Conservation (phyloP, 92 coral and sea anemone genomes). For the Hydrozoanthus gracilis region DNA sequence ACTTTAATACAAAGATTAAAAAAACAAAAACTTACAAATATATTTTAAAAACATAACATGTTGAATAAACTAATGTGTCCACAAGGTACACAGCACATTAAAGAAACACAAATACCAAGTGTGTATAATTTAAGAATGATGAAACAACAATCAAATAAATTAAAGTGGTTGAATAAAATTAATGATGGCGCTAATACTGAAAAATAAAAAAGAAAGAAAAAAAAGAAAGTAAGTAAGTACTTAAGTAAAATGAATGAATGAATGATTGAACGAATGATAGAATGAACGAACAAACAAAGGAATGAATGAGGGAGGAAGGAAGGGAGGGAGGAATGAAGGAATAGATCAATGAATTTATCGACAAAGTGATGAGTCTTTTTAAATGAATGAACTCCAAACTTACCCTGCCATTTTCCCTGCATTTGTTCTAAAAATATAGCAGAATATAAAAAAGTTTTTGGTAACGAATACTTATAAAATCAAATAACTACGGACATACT, state of each 20-base stretch:
- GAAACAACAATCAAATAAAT: neutral
- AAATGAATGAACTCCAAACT: neutral
- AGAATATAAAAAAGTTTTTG: too few species aligned
- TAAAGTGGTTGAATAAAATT: neutral
- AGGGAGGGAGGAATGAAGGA: neutral
- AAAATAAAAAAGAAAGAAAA: neutral
- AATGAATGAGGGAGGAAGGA: neutral
- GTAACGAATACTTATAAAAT: too few species aligned
- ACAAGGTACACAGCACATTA: neutral
- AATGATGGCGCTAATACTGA: too few species aligned
- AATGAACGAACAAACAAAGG: neutral
- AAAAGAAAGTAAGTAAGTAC: neutral
- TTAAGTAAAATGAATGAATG: neutral
- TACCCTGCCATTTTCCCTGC: constrained; percentile 45
- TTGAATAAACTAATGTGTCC: too few species aligned
- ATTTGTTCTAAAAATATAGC: constrained; percentile 10
- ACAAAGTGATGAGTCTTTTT: neutral
- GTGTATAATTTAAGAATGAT: neutral
- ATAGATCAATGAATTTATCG: neutral
- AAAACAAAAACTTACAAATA: neutral
- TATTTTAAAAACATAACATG: neutral
- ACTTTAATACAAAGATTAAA: neutral
- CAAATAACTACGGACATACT: too few species aligned
- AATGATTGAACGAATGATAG: neutral
- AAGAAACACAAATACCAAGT: neutral